Conservation (phyloP, 2,797 vertebrate species). For the Anolis apletophallus region DNA sequence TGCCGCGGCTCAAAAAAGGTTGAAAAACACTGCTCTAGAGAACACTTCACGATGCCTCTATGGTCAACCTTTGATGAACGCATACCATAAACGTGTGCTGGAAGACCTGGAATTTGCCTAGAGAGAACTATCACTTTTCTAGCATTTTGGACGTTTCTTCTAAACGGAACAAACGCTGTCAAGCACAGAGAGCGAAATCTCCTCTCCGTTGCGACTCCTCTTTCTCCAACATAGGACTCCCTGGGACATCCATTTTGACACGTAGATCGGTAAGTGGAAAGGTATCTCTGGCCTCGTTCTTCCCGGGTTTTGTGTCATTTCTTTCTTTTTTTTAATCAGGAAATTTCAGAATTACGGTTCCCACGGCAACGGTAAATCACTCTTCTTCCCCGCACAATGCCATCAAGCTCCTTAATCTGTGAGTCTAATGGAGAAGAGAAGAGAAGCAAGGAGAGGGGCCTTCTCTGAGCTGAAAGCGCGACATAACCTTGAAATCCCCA, state of each 20-base stretch:
- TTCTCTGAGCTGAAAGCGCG: slow-evolving; percentile 25
- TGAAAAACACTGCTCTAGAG: too few species aligned
- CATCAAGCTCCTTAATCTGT: slow-evolving; percentile 49
- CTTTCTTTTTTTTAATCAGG: slow-evolving; percentile 27
- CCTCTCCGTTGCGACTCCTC: slow-evolving; percentile 21
- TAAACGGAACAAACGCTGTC: background rate
- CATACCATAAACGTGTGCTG: too few species aligned
- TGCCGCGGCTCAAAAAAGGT: too few species aligned
- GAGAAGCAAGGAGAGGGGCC: background rate
- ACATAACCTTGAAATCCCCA: slow-evolving; percentile 46
- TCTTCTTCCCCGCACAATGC: slow-evolving; percentile 18
- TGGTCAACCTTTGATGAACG: too few species aligned
- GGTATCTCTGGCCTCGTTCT: slow-evolving; percentile 25
- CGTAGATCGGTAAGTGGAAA: slow-evolving; percentile 60
- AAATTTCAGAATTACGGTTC: slow-evolving; percentile 63
- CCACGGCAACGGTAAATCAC: slow-evolving; percentile 66
- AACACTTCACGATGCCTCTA: too few species aligned
- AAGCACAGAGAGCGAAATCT: slow-evolving; percentile 37
- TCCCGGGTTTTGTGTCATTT: slow-evolving; percentile 46
- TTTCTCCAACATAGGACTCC: slow-evolving; percentile 44
- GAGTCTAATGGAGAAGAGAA: slow-evolving; percentile 14
- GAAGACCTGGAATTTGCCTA: too few species aligned
- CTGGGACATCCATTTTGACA: slow-evolving; percentile 50
- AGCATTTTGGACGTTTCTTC: background rate
- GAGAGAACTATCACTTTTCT: too few species aligned